Evolutionary conservation across 1,140 invertebrate species (phyloP).

Genomic region (Augochlora pura): DNA sequence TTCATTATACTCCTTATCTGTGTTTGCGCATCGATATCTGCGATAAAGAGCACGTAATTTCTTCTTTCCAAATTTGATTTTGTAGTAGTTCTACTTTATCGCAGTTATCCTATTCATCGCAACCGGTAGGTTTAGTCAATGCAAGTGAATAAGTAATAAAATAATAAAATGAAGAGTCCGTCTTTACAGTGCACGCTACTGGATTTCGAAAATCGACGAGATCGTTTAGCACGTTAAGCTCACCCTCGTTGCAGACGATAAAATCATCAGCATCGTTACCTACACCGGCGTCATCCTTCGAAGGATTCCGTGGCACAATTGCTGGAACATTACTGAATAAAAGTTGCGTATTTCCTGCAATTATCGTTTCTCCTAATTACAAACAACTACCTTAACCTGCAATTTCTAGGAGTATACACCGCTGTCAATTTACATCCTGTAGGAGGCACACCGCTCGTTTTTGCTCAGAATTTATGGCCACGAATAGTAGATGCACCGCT

Average conservation of each 20-base stretch:
- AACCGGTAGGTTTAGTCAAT: no score
- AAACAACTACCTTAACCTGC: background rate
- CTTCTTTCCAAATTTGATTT: no score
- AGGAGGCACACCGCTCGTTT: slow-evolving; percentile 1
- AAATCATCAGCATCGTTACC: slow-evolving; percentile 22
- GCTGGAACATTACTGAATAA: slow-evolving; percentile 1
- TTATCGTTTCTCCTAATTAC: slow-evolving; percentile 24
- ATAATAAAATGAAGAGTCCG: no score
- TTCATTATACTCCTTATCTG: no score
- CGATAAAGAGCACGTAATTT: no score
- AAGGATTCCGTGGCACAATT: slow-evolving; percentile 19
- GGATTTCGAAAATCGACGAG: background rate
- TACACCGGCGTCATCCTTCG: slow-evolving; percentile 21
- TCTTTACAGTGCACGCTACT: background rate
- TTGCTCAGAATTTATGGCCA: background rate
- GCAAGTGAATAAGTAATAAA: no score
- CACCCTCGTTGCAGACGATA: background rate
- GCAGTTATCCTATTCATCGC: no score
- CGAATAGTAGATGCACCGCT: background rate
- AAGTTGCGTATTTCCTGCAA: slow-evolving; percentile 34
- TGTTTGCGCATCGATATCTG: no score
- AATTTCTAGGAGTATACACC: background rate
- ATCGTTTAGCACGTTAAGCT: background rate
- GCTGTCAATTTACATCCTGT: slow-evolving; percentile 44
- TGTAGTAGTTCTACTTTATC: no score